Conservation (phyloP, 2,888 invertebrate genomes). For the Graphium colonna region DNA sequence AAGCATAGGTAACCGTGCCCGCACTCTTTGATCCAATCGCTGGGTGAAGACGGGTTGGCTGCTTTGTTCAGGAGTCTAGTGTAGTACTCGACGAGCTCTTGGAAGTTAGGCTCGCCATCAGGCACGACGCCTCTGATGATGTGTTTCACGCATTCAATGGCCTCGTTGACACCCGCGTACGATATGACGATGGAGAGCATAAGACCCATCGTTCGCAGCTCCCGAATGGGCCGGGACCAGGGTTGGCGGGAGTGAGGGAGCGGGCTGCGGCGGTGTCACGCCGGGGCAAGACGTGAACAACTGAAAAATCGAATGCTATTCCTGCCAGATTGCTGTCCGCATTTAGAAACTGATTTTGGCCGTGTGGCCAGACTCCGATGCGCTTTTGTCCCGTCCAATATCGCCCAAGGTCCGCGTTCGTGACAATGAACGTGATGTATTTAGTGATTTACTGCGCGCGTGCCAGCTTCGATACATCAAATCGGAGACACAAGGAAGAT, state of each 20-base stretch:
- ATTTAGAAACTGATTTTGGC: slow-evolving; percentile 75
- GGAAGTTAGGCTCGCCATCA: slow-evolving; percentile 59
- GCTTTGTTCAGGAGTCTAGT: slow-evolving; percentile 53
- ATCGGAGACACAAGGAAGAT: not conserved
- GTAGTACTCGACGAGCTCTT: slow-evolving; percentile 65
- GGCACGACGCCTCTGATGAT: slow-evolving; percentile 69
- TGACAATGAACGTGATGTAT: slow-evolving; percentile 38
- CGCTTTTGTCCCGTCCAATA: slow-evolving; percentile 48
- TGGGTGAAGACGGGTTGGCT: slow-evolving; percentile 42
- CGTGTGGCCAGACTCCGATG: slow-evolving; percentile 55
- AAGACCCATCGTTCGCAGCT: slow-evolving; percentile 81
- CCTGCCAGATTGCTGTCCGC: slow-evolving; percentile 75
- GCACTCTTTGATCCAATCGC: slow-evolving; percentile 60
- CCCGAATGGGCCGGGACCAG: slow-evolving; percentile 31
- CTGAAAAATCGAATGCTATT: slow-evolving; percentile 76
- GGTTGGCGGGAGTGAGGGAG: slow-evolving; percentile 55
- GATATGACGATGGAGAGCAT: slow-evolving; percentile 86
- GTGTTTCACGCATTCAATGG: slow-evolving; percentile 79
- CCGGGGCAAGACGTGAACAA: slow-evolving; percentile 76
- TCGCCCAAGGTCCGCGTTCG: slow-evolving; percentile 39
- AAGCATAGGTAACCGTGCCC: slow-evolving; percentile 70
- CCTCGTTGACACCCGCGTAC: slow-evolving; percentile 87
- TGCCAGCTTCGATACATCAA: slow-evolving; percentile 16
- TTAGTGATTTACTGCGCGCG: slow-evolving; percentile 34
- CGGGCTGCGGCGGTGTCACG: slow-evolving; percentile 68